These are phyloP conservation scores for Etia nguti DNA, from an alignment of 2,113 vertebrate genomes.

Conservation along the genomic window DNA sequence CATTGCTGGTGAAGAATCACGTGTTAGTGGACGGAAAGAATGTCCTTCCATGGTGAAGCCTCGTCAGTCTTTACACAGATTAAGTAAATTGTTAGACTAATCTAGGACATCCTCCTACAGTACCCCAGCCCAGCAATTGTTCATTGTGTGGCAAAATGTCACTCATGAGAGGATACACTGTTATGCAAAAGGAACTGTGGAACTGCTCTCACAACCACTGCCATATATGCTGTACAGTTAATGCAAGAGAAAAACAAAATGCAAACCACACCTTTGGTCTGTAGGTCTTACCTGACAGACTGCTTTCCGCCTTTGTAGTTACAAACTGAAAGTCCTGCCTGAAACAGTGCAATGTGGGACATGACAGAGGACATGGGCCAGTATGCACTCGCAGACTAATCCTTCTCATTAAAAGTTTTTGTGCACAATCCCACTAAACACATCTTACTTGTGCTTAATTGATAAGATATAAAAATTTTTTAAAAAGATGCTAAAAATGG, in stretches of 20 bases:
- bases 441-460: background rate
- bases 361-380: background rate
- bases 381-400: background rate
- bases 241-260: background rate
- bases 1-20: background rate
- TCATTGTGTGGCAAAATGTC: constrained; percentile 38
- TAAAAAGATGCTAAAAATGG: background rate
- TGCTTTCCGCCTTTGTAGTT: background rate
- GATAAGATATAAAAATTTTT: background rate
- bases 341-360: background rate
- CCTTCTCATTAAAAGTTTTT: background rate
- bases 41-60: background rate
- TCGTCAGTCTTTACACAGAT: background rate
- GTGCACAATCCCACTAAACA: background rate
- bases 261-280: background rate
- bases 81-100: background rate
- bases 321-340: background rate
- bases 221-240: background rate
- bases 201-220: background rate
- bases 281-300: background rate
- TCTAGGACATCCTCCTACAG: background rate
- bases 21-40: background rate
- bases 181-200: constrained; percentile 10
- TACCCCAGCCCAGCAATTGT: background rate
- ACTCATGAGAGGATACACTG: constrained; percentile 1